A percentile compares a stretch with the other conserved stretches of the same genome.
Evolutionary conservation across 1,140 invertebrate species (phyloP).

Genomic region (Thereuonema tuberculata): DNA sequence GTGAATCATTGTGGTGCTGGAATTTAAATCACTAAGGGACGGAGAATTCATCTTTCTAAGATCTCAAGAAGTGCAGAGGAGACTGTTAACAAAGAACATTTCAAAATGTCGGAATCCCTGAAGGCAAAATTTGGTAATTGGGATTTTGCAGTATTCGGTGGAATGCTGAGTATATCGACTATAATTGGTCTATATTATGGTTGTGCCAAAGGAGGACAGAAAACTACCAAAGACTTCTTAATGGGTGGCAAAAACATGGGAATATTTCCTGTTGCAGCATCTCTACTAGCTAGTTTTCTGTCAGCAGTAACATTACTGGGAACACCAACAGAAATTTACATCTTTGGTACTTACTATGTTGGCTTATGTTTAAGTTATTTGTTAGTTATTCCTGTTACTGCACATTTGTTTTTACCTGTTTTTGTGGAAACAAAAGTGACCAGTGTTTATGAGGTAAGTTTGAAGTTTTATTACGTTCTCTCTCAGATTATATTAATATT

Average conservation of each 20-base stretch:
- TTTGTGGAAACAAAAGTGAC: conserved; percentile 73
- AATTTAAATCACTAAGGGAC: too few relatives aligned
- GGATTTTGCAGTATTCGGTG: conserved; percentile 50
- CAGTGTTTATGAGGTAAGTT: conserved; percentile 75
- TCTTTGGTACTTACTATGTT: conserved; percentile 60
- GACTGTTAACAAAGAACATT: too few relatives aligned
- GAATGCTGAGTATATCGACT: conserved; percentile 47
- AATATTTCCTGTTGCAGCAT: conserved; percentile 63
- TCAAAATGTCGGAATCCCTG: too few relatives aligned
- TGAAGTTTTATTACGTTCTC: too few relatives aligned
- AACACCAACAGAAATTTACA: conserved; percentile 71
- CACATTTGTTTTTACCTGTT: conserved; percentile 73
- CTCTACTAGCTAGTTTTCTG: conserved; percentile 89
- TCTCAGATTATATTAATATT: too few relatives aligned
- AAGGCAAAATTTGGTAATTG: conserved; percentile 7
- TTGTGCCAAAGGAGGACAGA: conserved; percentile 71
- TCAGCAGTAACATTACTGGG: conserved; percentile 84
- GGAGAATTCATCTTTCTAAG: too few relatives aligned
- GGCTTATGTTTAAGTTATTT: conserved; percentile 57
- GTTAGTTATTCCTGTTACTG: conserved; percentile 62
- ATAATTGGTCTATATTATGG: conserved; percentile 65
- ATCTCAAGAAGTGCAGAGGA: too few relatives aligned
- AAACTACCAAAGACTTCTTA: conserved; percentile 71
- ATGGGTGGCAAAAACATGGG: conserved; percentile 62
- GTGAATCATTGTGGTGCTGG: too few relatives aligned